These are phyloP conservation scores for Eristalis intricaria DNA, from an alignment of 2,888 invertebrate species.

Conservation along the genomic window DNA sequence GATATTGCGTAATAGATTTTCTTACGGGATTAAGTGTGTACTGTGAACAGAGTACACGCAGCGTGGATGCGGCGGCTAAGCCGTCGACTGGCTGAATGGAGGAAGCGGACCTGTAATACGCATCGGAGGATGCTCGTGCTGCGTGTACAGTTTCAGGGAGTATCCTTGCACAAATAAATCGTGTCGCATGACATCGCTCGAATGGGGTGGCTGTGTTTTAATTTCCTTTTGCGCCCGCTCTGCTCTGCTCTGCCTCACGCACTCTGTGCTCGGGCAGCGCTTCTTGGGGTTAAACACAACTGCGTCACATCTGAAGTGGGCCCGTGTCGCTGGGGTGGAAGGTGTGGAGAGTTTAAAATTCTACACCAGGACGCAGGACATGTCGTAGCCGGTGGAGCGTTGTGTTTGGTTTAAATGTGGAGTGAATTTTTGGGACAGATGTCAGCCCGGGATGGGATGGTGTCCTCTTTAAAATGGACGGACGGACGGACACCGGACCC, in stretches of 20 bases:
- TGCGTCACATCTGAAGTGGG: constrained; percentile 50
- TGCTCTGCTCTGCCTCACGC: constrained; percentile 11
- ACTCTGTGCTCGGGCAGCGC: not conserved
- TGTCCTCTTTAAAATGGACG: not conserved
- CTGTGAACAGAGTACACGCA: not conserved
- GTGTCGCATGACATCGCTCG: constrained; percentile 35
- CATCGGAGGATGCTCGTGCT: constrained; percentile 38
- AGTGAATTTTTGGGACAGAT: constrained; percentile 64
- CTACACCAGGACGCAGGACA: constrained; percentile 38
- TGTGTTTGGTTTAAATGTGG: constrained; percentile 49
- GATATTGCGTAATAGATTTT: constrained; percentile 69
- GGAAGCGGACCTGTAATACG: constrained; percentile 18
- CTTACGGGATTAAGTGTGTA: constrained; percentile 41
- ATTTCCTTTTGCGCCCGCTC: constrained; percentile 2
- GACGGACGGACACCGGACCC: not conserved
- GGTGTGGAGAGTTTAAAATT: constrained; percentile 46
- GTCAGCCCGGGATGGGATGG: constrained; percentile 19
- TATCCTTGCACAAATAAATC: constrained; percentile 68
- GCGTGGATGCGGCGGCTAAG: constrained; percentile 25
- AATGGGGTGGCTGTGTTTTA: constrained; percentile 48
- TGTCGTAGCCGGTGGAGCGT: constrained; percentile 52
- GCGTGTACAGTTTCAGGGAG: constrained; percentile 60
- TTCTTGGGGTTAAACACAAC: constrained; percentile 31
- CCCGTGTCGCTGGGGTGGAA: not conserved
- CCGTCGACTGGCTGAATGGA: not conserved